Evolutionary conservation across 2,888 invertebrate species (phyloP).

Genomic region (Heliconius sara): DNA sequence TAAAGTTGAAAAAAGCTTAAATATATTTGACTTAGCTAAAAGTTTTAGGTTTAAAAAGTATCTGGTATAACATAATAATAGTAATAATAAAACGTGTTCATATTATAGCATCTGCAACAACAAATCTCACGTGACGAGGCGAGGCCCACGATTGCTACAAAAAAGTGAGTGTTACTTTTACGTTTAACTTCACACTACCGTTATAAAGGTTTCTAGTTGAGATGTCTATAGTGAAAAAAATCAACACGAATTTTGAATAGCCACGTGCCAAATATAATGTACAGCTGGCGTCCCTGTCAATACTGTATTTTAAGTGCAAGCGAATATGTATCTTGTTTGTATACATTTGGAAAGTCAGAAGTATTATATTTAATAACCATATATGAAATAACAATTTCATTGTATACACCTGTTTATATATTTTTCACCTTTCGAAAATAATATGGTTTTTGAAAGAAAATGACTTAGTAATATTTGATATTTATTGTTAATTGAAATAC

Average conservation of each 20-base stretch:
- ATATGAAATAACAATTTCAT: neutral
- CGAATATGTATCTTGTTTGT: constrained; percentile 23
- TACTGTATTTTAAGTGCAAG: constrained; percentile 8
- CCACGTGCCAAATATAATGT: constrained; percentile 39
- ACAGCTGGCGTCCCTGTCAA: constrained; percentile 32
- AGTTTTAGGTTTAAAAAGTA: neutral
- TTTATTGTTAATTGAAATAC: too few species aligned
- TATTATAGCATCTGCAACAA: constrained; percentile 14
- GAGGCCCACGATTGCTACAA: neutral
- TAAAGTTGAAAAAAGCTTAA: neutral
- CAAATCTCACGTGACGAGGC: constrained; percentile 25
- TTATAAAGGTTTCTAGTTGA: constrained; percentile 34
- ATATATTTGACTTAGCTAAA: neutral
- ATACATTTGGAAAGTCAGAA: neutral
- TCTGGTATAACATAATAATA: neutral
- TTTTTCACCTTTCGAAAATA: neutral
- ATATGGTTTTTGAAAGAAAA: neutral
- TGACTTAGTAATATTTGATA: too few species aligned
- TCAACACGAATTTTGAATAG: constrained; percentile 22
- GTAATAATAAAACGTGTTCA: neutral
- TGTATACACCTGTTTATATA: neutral
- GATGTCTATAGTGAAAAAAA: constrained; percentile 23
- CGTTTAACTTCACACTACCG: constrained; percentile 32
- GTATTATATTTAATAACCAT: neutral
- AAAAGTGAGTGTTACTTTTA: constrained; percentile 29